Evolutionary conservation across 2,888 invertebrate species (phyloP).

Genomic region (Drosophila neonasuta): DNA sequence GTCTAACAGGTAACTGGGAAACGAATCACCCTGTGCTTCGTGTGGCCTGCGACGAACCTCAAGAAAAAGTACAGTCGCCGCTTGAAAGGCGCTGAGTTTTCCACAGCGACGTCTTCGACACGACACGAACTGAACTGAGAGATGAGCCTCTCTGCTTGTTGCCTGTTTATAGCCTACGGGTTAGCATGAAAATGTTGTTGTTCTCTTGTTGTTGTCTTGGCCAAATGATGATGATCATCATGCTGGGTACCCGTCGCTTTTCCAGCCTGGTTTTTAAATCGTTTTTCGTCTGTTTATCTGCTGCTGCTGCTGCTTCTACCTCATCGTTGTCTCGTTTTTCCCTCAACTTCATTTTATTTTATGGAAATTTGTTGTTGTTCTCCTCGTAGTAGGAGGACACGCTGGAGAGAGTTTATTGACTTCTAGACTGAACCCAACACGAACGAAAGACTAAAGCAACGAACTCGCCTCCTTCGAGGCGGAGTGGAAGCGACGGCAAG

Average conservation of each 20-base stretch:
- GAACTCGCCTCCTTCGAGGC: constrained; percentile 28
- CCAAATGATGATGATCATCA: constrained; percentile 38
- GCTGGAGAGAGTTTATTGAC: constrained; percentile 57
- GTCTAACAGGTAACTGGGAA: constrained; percentile 24
- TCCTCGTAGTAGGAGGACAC: constrained; percentile 43
- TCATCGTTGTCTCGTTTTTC: neutral
- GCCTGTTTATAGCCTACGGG: constrained; percentile 35
- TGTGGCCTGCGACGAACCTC: constrained; percentile 14
- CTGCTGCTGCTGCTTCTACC: neutral
- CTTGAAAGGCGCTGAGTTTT: constrained; percentile 57
- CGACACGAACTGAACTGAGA: constrained; percentile 23
- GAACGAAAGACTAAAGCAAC: constrained; percentile 47
- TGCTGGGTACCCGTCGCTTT: constrained; percentile 34
- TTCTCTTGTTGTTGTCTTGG: constrained; percentile 26
- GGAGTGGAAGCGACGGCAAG: no score
- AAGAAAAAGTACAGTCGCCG: constrained; percentile 60
- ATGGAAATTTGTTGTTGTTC: constrained; percentile 43
- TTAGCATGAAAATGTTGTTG: constrained; percentile 21
- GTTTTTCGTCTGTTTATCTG: constrained; percentile 15
- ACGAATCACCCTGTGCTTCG: constrained; percentile 54
- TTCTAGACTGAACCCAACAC: constrained; percentile 23
- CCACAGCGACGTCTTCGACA: constrained; percentile 43
- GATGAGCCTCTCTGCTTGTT: no score
- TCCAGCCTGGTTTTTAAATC: constrained; percentile 35
- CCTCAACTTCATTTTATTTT: constrained; percentile 28